Conservation (phyloP, 2,888 invertebrate species). For the Coenonympha glycerion region DNA sequence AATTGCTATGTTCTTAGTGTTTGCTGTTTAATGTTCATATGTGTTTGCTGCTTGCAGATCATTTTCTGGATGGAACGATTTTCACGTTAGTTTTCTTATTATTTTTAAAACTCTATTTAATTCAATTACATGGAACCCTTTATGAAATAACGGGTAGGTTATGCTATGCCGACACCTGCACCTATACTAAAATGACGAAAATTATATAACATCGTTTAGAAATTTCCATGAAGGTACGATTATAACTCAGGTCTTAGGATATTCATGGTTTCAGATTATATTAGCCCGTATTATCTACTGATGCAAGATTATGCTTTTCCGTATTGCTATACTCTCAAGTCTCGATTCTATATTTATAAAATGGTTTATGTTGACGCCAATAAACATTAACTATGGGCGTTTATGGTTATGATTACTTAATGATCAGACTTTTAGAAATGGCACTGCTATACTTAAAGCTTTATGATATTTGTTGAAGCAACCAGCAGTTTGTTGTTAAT, state of each 20-base stretch:
- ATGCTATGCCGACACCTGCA: no score
- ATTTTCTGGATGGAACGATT: no score
- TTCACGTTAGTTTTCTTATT: no score
- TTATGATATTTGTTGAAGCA: not conserved
- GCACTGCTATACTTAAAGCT: not conserved
- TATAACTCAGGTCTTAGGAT: slow-evolving; percentile 7
- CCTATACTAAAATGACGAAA: not conserved
- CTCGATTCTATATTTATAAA: no score
- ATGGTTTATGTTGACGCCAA: slow-evolving; percentile 5
- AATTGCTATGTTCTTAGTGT: no score
- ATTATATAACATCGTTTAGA: slow-evolving; percentile 8
- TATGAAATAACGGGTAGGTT: no score
- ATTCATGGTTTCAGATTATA: slow-evolving; percentile 9
- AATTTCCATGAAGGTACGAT: slow-evolving; percentile 2
- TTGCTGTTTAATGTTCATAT: no score
- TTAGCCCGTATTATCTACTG: slow-evolving; percentile 4
- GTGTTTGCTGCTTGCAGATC: no score
- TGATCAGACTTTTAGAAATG: not conserved
- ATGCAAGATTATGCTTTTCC: slow-evolving; percentile 8
- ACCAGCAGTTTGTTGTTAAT: no score
- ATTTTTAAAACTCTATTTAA: no score
- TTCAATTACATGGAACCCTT: no score
- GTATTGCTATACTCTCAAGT: slow-evolving; percentile 1
- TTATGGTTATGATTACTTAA: slow-evolving; percentile 6
- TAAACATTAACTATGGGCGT: slow-evolving; percentile 1